These are phyloP conservation scores for Corythaeola cristata DNA, from an alignment of 2,113 vertebrate genomes.

Conservation along the genomic window DNA sequence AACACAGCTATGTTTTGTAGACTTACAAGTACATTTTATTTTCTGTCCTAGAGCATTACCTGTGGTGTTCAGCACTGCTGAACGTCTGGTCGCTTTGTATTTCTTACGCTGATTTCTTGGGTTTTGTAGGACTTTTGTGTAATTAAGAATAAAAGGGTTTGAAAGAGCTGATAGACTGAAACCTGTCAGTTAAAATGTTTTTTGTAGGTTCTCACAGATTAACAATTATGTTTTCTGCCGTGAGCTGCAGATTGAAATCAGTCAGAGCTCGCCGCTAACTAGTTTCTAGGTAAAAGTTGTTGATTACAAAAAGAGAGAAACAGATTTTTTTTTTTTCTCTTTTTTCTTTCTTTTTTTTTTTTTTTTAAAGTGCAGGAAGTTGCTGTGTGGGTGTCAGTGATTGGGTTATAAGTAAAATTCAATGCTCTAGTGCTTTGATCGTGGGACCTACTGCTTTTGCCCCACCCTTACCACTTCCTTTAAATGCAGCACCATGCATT, in stretches of 20 bases:
- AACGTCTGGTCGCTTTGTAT: not conserved
- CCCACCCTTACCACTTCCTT: conserved; percentile 90
- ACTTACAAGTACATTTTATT: not conserved
- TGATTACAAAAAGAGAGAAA: conserved; percentile 82
- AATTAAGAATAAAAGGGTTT: not conserved
- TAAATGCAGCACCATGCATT: conserved; percentile 57
- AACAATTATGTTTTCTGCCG: conserved; percentile 68
- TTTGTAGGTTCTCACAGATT: conserved; percentile 62
- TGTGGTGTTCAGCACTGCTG: not conserved
- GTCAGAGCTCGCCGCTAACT: conserved; percentile 54
- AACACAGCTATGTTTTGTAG: not conserved
- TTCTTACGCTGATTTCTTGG: not conserved
- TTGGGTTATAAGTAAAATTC: conserved; percentile 75
- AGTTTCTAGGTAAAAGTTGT: conserved; percentile 86
- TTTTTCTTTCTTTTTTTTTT: not conserved
- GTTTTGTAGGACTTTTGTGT: not conserved
- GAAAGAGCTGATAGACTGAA: conserved; percentile 43
- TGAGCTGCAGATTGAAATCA: conserved; percentile 72
- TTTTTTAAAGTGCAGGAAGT: conserved; percentile 78
- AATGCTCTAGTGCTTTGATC: conserved; percentile 74
- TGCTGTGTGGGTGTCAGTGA: conserved; percentile 83
- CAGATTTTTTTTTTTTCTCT: conserved; percentile 69
- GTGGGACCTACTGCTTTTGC: conserved; percentile 73
- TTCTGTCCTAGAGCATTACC: not conserved
- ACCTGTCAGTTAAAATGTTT: conserved; percentile 64